Evolutionary conservation across 2,797 vertebrate species (phyloP).

Genomic region (Danionella dracula): DNA sequence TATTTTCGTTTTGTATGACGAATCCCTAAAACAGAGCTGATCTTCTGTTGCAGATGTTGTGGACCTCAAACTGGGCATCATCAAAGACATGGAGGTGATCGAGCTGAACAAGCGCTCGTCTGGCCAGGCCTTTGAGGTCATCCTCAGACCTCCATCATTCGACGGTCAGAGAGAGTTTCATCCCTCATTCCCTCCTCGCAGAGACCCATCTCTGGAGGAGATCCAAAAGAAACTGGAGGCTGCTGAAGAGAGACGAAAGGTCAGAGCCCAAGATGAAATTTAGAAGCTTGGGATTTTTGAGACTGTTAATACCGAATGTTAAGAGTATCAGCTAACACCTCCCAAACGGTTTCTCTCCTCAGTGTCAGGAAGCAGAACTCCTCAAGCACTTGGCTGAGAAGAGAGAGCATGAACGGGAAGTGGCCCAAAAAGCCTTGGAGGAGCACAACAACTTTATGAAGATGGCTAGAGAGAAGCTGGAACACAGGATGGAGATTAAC

Average conservation of each 20-base stretch:
- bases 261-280: slow-evolving; percentile 35
- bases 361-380: slow-evolving; percentile 92
- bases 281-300: no score
- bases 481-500: slow-evolving; percentile 81
- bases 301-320: no score
- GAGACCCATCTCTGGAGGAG: slow-evolving; percentile 87
- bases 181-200: slow-evolving; percentile 79
- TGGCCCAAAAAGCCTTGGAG: slow-evolving; percentile 85
- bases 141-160: slow-evolving; percentile 88
- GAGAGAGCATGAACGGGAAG: slow-evolving; percentile 84
- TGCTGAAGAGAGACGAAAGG: slow-evolving; percentile 86
- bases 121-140: slow-evolving; percentile 94
- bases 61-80: slow-evolving; percentile 89
- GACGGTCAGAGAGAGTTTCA: slow-evolving; percentile 84
- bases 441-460: slow-evolving; percentile 84
- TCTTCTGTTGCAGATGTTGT: slow-evolving; percentile 72
- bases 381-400: slow-evolving; percentile 87
- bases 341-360: neutral
- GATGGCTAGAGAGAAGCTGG: slow-evolving; percentile 83
- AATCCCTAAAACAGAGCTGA: neutral
- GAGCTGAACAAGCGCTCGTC: slow-evolving; percentile 89
- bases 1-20: no score
- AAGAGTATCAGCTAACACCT: no score
- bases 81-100: slow-evolving; percentile 95
- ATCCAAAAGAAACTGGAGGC: slow-evolving; percentile 92